Conservation (phyloP, 1,140 invertebrate genomes). For the Ooceraea biroi region DNA sequence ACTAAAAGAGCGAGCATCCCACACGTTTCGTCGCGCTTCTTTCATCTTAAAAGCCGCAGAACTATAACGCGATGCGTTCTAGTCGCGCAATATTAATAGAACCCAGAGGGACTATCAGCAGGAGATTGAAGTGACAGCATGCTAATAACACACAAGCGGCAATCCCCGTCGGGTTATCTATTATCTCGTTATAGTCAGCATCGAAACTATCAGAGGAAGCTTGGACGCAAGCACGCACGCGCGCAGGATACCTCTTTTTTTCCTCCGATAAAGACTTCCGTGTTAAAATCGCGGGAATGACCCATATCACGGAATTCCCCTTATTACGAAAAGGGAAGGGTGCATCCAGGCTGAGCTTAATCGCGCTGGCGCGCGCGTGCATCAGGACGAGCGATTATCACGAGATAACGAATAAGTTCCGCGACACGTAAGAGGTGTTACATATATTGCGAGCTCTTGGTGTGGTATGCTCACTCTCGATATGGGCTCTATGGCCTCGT, state of each 20-base stretch:
- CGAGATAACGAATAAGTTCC: constrained; percentile 37
- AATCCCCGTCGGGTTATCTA: constrained; percentile 11
- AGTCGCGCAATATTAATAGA: constrained; percentile 18
- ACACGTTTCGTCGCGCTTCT: neutral
- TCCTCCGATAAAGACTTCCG: constrained; percentile 45
- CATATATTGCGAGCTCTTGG: no score
- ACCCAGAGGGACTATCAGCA: constrained; percentile 4
- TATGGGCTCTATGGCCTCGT: neutral
- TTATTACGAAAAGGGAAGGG: neutral
- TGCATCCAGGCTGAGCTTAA: constrained; percentile 42
- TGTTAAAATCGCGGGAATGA: constrained; percentile 29
- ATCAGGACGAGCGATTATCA: constrained; percentile 37
- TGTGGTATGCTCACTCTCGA: no score
- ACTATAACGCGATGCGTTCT: neutral
- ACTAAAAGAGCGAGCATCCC: neutral
- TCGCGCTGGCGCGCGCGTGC: constrained; percentile 32
- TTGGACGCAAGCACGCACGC: neutral
- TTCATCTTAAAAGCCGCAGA: neutral
- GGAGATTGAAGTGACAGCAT: constrained; percentile 11
- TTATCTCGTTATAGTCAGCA: constrained; percentile 46
- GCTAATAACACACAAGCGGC: constrained; percentile 14
- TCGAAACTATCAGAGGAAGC: constrained; percentile 42
- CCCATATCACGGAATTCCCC: constrained; percentile 20
- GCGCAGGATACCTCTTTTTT: constrained; percentile 20
- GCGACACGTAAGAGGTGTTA: neutral